Evolutionary conservation across 2,888 invertebrate genomes (phyloP).

Genomic region (Cantharis rufa): DNA sequence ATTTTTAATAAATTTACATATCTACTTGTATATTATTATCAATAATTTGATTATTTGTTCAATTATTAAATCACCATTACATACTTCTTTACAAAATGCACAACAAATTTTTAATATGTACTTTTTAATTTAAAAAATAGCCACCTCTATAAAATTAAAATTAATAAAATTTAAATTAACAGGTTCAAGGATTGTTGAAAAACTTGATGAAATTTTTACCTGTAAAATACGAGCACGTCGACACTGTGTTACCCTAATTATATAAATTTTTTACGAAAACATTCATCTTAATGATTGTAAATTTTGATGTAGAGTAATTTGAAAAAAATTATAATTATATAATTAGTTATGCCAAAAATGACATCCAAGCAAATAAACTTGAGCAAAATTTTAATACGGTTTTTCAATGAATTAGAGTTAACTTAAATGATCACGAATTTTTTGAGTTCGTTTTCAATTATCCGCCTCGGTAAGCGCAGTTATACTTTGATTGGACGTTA

Average conservation of each 20-base stretch:
- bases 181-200: neutral
- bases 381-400: slow-evolving; percentile 42
- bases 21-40: neutral
- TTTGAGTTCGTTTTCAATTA: slow-evolving; percentile 27
- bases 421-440: slow-evolving; percentile 19
- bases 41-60: neutral
- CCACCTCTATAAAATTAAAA: neutral
- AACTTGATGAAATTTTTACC: slow-evolving; percentile 15
- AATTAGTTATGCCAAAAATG: slow-evolving; percentile 56
- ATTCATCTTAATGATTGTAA: slow-evolving; percentile 48
- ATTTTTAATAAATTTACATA: neutral
- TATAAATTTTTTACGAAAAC: slow-evolving; percentile 44
- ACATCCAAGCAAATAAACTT: slow-evolving; percentile 51
- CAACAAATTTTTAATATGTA: neutral
- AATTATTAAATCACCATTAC: neutral
- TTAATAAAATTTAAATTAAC: neutral
- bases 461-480: slow-evolving; percentile 28
- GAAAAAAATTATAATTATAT: slow-evolving; percentile 53
- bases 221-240: slow-evolving; percentile 41
- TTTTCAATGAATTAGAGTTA: slow-evolving; percentile 18
- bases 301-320: slow-evolving; percentile 30
- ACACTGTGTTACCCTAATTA: slow-evolving; percentile 49
- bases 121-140: neutral
- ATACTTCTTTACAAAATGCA: neutral
- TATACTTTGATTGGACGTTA: slow-evolving; percentile 28